phyloP scores from a whole-genome alignment of 2,113 vertebrate species.

The Tympanuchus pallidicinctus region DNA sequence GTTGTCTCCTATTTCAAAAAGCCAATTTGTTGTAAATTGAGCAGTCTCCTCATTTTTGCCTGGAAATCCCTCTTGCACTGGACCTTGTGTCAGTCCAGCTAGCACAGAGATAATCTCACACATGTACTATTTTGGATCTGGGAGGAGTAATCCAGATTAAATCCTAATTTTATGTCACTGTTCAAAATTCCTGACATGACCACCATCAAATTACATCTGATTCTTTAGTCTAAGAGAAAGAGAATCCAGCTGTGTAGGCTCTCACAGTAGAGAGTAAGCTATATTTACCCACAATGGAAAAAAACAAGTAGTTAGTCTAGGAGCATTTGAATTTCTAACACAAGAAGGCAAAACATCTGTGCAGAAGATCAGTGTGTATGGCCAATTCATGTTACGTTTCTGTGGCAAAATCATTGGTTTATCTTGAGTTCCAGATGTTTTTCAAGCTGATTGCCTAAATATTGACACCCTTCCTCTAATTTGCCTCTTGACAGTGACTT shows the following conservation, averaged over 20 bases:
- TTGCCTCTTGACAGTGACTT: background rate
- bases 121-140: accelerated
- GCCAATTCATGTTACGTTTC: background rate
- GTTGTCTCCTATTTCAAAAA: background rate
- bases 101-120: background rate
- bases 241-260: background rate
- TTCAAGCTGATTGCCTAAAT: background rate
- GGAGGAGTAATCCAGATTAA: background rate
- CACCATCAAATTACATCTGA: background rate
- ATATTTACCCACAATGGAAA: background rate
- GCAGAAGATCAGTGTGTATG: background rate
- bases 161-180: background rate
- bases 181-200: background rate
- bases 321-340: background rate
- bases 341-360: background rate
- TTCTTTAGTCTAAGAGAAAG: background rate
- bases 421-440: background rate
- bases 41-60: background rate
- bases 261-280: background rate
- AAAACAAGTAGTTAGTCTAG: background rate
- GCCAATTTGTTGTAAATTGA: background rate
- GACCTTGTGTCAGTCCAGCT: background rate
- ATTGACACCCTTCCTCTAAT: background rate
- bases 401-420: background rate
- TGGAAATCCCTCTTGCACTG: background rate